Percentiles rank a stretch among this genome's conserved stretches.
phyloP scores from a whole-genome alignment of 2,797 vertebrate genomes.

The Galago senegalensis region DNA sequence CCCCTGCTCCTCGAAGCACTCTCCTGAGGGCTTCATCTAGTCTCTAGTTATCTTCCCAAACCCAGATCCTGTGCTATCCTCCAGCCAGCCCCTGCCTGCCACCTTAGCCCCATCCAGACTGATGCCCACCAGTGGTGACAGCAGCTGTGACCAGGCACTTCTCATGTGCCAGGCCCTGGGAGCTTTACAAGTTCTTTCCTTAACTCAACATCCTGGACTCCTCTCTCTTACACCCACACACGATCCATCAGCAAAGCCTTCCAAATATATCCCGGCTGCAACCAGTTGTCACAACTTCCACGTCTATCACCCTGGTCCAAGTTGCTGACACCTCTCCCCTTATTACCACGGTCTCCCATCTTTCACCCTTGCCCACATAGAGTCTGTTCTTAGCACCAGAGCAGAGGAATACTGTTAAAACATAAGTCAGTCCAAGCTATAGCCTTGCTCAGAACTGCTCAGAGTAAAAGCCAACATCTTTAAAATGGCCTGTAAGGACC shows the following conservation, averaged over 20 bases:
- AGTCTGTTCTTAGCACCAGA: not conserved
- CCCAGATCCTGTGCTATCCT: not conserved
- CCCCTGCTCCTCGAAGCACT: not conserved
- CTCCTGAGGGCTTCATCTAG: not conserved
- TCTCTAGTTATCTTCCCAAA: not conserved
- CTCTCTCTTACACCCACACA: not conserved
- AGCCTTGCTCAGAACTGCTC: not conserved
- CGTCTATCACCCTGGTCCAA: not conserved
- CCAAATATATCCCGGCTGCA: not conserved
- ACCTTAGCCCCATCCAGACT: not conserved
- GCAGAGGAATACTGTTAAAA: not conserved
- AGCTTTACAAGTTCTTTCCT: not conserved
- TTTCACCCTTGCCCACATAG: not conserved
- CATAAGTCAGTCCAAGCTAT: not conserved
- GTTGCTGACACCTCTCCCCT: fast-evolving
- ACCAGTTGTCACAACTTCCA: not conserved
- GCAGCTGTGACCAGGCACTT: not conserved
- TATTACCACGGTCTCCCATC: not conserved
- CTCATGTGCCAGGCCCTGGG: not conserved
- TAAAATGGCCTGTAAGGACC: not conserved
- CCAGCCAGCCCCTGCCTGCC: not conserved
- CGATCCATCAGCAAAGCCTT: not conserved
- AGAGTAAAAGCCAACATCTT: slow-evolving; percentile 27
- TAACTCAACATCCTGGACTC: not conserved
- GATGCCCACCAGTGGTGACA: not conserved